Conservation (phyloP, 2,113 vertebrate species). For the Chrysochloris asiatica region DNA sequence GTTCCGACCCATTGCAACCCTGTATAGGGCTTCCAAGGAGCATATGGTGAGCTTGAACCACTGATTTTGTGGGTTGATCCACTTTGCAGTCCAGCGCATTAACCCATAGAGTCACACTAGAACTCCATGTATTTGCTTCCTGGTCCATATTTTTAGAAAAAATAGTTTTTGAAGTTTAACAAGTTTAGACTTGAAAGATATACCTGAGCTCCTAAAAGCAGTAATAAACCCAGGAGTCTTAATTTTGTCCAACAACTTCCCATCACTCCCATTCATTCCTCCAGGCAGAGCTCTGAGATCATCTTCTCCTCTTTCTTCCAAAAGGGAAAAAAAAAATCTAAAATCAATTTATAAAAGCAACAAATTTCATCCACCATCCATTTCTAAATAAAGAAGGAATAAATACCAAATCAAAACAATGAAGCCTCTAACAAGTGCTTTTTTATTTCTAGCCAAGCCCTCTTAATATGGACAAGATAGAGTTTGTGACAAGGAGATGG, state of each 20-base stretch:
- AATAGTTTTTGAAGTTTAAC: slow-evolving; percentile 28
- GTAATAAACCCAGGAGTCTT: neutral
- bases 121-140: neutral
- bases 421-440: slow-evolving; percentile 4
- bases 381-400: slow-evolving; percentile 64
- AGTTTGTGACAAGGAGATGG: slow-evolving; percentile 21
- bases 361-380: slow-evolving; percentile 36
- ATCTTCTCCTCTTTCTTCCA: slow-evolving; percentile 26
- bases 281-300: slow-evolving; percentile 33
- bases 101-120: too few relatives aligned
- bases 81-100: too few relatives aligned
- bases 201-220: slow-evolving; percentile 55
- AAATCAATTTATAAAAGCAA: slow-evolving; percentile 52
- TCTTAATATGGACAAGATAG: slow-evolving; percentile 35
- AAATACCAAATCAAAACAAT: slow-evolving; percentile 51
- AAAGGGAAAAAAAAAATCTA: neutral
- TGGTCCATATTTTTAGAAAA: slow-evolving; percentile 22
- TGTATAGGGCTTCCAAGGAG: too few relatives aligned
- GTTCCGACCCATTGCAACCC: too few relatives aligned
- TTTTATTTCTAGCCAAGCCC: slow-evolving; percentile 57
- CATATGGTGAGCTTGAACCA: neutral
- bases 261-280: neutral
- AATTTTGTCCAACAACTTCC: slow-evolving; percentile 7
- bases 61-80: too few relatives aligned
- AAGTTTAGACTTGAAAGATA: slow-evolving; percentile 60